Percentiles rank a stretch among this genome's conserved stretches.
Evolutionary conservation across 2,113 vertebrate species (phyloP).

Genomic region (Thamnophis sirtalis): DNA sequence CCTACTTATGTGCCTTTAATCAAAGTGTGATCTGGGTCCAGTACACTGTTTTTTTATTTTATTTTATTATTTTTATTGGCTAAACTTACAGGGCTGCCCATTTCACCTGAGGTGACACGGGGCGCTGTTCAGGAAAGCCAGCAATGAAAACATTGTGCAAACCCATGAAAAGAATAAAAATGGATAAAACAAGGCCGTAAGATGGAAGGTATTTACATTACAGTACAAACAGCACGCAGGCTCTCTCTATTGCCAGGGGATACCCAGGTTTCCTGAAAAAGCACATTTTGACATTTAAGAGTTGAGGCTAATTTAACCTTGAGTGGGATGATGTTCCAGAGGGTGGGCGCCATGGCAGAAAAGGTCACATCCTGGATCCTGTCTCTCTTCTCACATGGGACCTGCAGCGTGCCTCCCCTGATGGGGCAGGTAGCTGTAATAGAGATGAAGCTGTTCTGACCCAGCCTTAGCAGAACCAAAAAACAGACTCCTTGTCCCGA

Average conservation of each 20-base stretch:
- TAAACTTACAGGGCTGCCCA: background rate
- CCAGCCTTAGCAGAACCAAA: too few species aligned
- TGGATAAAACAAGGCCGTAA: background rate
- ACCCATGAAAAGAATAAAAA: background rate
- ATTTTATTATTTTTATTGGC: background rate
- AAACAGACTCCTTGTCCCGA: too few species aligned
- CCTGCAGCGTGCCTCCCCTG: too few species aligned
- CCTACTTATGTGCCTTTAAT: background rate
- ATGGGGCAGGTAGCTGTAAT: too few species aligned
- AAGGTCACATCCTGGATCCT: too few species aligned
- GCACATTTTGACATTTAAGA: too few species aligned
- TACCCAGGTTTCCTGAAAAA: too few species aligned
- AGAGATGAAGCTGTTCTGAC: too few species aligned
- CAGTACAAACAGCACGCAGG: background rate
- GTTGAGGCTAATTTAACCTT: too few species aligned
- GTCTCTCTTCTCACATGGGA: too few species aligned
- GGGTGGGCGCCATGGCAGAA: too few species aligned
- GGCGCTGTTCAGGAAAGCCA: background rate
- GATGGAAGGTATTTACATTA: background rate
- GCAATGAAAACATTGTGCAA: background rate
- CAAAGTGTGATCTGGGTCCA: background rate
- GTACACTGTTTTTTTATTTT: background rate
- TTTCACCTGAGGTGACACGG: background rate
- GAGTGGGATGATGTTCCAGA: too few species aligned
- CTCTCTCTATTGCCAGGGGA: background rate